Evolutionary conservation across 64 coral and sea anemone species (phyloP).

Genomic region (Porites lutea): DNA sequence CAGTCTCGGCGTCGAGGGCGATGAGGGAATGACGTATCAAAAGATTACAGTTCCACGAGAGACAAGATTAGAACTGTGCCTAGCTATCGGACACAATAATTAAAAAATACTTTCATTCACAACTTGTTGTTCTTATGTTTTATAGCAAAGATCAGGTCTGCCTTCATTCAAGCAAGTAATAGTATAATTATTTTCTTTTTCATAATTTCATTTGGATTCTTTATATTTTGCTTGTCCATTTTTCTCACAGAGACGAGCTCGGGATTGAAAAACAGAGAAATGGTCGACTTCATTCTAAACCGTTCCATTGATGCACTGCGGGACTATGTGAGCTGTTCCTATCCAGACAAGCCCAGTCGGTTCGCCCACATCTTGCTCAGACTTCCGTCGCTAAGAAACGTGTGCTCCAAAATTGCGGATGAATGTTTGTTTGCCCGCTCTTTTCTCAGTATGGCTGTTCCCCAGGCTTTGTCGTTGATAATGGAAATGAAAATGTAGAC

Average conservation of each 20-base stretch:
- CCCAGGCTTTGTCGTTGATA: conserved; percentile 71
- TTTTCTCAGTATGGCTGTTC: conserved; percentile 80
- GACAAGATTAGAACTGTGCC: too few relatives aligned
- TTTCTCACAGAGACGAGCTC: conserved; percentile 72
- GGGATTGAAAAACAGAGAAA: conserved; percentile 84
- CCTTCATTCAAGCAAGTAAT: neutral
- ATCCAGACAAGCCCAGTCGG: conserved; percentile 97
- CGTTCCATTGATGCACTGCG: conserved; percentile 86
- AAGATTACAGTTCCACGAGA: too few relatives aligned
- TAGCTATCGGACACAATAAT: too few relatives aligned
- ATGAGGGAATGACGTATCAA: too few relatives aligned
- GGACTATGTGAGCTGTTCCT: conserved; percentile 96
- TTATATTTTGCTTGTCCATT: neutral
- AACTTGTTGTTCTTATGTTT: too few relatives aligned
- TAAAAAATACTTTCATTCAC: too few relatives aligned
- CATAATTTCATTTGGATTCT: neutral
- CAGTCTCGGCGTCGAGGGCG: too few relatives aligned
- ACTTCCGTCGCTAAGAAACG: conserved; percentile 79
- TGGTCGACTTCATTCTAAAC: conserved; percentile 88
- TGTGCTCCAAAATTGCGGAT: conserved; percentile 74
- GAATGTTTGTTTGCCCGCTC: conserved; percentile 92
- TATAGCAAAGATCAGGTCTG: too few relatives aligned
- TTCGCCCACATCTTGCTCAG: conserved; percentile 96
- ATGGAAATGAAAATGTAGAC: conserved; percentile 24
- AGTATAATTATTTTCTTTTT: neutral